Evolutionary conservation across 2,888 invertebrate species (phyloP).

Genomic region (Ligdia adustata): DNA sequence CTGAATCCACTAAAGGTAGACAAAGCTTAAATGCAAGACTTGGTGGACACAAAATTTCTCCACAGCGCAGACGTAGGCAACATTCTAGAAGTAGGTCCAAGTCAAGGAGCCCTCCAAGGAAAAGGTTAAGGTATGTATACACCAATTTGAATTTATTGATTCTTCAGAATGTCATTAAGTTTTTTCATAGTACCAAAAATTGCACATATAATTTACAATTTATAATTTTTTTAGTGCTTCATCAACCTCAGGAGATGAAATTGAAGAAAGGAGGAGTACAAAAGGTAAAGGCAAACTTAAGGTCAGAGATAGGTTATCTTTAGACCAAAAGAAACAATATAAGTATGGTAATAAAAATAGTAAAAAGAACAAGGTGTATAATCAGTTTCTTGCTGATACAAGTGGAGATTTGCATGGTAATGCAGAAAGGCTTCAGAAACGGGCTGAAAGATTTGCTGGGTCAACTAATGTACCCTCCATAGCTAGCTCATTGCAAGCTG

Average conservation of each 20-base stretch:
- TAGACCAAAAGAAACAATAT: conserved; percentile 69
- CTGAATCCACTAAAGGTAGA: conserved; percentile 53
- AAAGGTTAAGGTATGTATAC: conserved; percentile 68
- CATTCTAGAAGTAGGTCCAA: conserved; percentile 69
- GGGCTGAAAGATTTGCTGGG: conserved; percentile 94
- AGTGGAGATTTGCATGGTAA: conserved; percentile 86
- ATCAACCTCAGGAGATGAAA: conserved; percentile 80
- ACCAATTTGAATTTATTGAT: neutral
- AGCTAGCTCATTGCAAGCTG: conserved; percentile 71
- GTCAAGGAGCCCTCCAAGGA: conserved; percentile 79
- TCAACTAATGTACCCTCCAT: conserved; percentile 71
- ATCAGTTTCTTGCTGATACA: conserved; percentile 85
- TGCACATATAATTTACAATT: conserved; percentile 1
- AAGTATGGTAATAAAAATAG: conserved; percentile 80
- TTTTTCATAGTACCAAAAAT: no score
- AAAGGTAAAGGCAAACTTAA: conserved; percentile 77
- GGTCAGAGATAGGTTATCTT: conserved; percentile 83
- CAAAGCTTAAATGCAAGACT: conserved; percentile 46
- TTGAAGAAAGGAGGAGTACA: conserved; percentile 74
- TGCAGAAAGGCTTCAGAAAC: conserved; percentile 91
- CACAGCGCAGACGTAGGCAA: conserved; percentile 63
- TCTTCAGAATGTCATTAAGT: neutral
- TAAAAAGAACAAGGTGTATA: conserved; percentile 86
- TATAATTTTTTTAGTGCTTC: conserved; percentile 70
- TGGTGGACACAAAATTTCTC: conserved; percentile 59